Evolutionary conservation across 2,113 vertebrate species (phyloP), one percentile per base, ranked within the genome.

Genomic region (Arvicanthis niloticus): DNA sequence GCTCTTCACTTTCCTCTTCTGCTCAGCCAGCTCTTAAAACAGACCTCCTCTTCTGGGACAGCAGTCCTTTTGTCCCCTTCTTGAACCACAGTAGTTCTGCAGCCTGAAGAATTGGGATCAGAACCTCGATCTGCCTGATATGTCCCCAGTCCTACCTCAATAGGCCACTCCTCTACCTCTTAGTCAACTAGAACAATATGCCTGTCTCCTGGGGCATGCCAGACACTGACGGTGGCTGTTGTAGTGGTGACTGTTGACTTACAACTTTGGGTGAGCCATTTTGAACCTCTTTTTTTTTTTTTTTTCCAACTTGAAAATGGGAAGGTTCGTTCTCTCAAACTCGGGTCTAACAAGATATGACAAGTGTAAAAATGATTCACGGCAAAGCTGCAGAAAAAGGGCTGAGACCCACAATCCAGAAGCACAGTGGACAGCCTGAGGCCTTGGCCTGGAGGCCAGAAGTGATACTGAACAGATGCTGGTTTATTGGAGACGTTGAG

Each of bases 301-400:
- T 67, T 92, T 91, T 21, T 80, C 76, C 60, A 78, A 22, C 37
- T 94, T 42, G 56, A 75, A 91, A 95, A 91, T 93, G 89, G 56
- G 19, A 78, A 68, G 31, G 3, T 65, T 93, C 9, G 3, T 51
- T n/a, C n/a, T 95, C 58, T 24, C 26, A 68, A 70, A 77, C 68
- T 75, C 51, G 51, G 22, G 77, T 68, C 45, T 89, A 93, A 40
- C 9, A 67, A 94, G 65, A 75, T 40, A 53, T 21, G 34, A 40
- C 29, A 88, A 68, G 10, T 45, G 0, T 88, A 42, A 93, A 93
- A 88, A 78, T 76, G 51, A 65, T 94, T 76, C 70, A 91, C 45
- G 78, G 17, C 73, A 72, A 70, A 81, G 65, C 37, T 91, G 58
- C 67, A 77, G 78, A 75, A 88, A 37, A 34, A 88, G 73, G 24